Base-by-base conservation (phyloP, 2,888 invertebrate genomes). In the Zele albiditarsus region DNA sequence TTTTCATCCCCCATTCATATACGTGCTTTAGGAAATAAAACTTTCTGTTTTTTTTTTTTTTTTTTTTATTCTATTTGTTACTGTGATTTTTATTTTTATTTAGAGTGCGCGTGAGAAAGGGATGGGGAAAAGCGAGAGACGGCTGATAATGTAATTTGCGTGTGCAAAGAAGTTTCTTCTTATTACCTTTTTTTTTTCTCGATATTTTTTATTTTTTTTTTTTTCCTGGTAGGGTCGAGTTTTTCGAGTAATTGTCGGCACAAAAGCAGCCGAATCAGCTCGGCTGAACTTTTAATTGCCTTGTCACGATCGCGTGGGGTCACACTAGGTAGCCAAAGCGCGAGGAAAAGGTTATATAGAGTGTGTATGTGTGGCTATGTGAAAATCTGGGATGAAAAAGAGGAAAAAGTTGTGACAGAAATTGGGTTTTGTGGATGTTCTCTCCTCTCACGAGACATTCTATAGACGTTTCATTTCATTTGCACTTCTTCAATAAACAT, bases 261-360 rank as follows among this genome's bases (percentile, higher is more conserved):
- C 58, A 33, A 66, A 66, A 66, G 60, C 38, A 58, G 42, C 23
- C 46, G 49, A 75, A 75, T 74, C 28, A 74, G 65, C 58, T 66
- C 38, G 25, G 70, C 38, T 12, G 31, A 74, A 74, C 42, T 74
- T 74, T 74, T 74, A 74, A 74, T 74, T 74, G 70, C 46, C 25
- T 66, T 74, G 74, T 74, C 74, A 57, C 53, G 57, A 27, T 23
- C 63, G 20, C 27, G 53, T 63, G 57, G 31, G 68, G 66, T 58
- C 28, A 28, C 28, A 28, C 27, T 60, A n/a, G 31, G 6, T 2
- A 46, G 2, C 67, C n/a, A 67, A 53, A n/a, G 58, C 31, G 31
- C 16, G 20, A 68, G 49, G 57, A 62, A 68, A 53, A 20, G 23
- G 20, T 8, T 1, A 10, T 0, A 20, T 2, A 1, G 53, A n/a